Evolutionary conservation across 1,140 invertebrate genomes (phyloP).

Genomic region (Ceratina japonica): DNA sequence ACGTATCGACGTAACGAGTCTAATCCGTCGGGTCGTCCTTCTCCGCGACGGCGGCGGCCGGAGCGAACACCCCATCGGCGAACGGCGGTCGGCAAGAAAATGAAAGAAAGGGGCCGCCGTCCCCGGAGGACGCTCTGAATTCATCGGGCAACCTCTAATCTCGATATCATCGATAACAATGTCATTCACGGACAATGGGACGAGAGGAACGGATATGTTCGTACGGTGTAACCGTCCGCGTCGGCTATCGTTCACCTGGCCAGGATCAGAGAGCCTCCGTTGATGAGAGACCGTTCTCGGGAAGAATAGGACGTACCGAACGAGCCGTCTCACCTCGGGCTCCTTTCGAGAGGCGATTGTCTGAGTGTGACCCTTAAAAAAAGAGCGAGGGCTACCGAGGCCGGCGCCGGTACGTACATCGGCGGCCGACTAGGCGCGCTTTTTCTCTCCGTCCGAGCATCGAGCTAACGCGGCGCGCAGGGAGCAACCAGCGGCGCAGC

Average conservation of each 20-base stretch:
- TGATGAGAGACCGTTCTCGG: background rate
- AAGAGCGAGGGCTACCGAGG: background rate
- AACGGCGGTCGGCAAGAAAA: constrained; percentile 9
- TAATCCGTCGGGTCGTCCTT: constrained; percentile 47
- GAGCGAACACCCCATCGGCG: constrained; percentile 20
- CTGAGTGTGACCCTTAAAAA: constrained; percentile 45
- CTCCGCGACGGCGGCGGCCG: background rate
- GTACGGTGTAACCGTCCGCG: background rate
- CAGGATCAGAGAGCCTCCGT: background rate
- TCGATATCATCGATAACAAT: constrained; percentile 71
- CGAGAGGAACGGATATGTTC: background rate
- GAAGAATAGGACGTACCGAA: constrained; percentile 3
- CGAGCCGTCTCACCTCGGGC: constrained; percentile 15
- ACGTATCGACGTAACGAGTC: constrained; percentile 58
- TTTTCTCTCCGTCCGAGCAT: background rate
- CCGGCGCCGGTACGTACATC: background rate
- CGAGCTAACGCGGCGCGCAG: constrained; percentile 32
- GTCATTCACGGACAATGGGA: constrained; percentile 65
- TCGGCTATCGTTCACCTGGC: background rate
- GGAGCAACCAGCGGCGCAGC: constrained; percentile 53
- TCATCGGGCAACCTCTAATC: constrained; percentile 70
- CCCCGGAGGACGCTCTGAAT: constrained; percentile 56
- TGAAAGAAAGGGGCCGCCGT: constrained; percentile 15
- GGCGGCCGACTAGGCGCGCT: background rate
- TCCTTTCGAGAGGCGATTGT: constrained; percentile 65